Evolutionary conservation across 2,888 invertebrate genomes (phyloP), one percentile per base, ranked within the genome.

Genomic region (Idaea biselata): DNA sequence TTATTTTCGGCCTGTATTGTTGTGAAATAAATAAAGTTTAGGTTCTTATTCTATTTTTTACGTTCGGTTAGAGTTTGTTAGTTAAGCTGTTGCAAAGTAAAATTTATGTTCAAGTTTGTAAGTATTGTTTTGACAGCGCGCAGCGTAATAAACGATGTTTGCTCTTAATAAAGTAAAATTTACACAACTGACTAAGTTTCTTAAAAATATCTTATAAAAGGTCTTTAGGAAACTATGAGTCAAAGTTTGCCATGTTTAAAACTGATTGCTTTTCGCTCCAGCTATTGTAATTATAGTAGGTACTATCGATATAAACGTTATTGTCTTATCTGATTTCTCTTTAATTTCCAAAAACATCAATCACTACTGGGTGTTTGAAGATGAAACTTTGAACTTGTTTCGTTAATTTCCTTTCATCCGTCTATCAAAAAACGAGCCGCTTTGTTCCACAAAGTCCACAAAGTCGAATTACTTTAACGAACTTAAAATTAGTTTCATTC

Each of bases 391-490:
- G 62, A 68, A 68, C 68, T 70, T 70, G 64, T 67, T 71, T 63
- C 55, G 68, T 58, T 64, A 69, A 70, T 68, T 71, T 68, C 63
- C 62, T 31, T 59, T 62, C 63, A 62, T 61, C 62, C 65, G 67
- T 65, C 66, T 61, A 64, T 69, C 67, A 66, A 70, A 70, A 71
- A 67, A 64, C 64, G 60, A 63, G 69, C 70, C 63, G 64, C 71
- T 62, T 68, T 69, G 64, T 72, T 70, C 61, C 65, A 59, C 67
- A 18, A 71, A 76, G 68, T 70, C 61, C 65, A 59, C 67, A 18
- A 71, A 76, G 68, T 72, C 77, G 68, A 70, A 76, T 71, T 68
- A 67, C 70, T 77, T 71, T 66, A 64, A 68, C 68, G 62, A 69
- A 69, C 64, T 72, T 65, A 58, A 70, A 72, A 69, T 78, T 74